Percentiles rank a stretch among this genome's conserved stretches.
These are phyloP conservation scores for Ascidia mentula DNA, from an alignment of 23 tunicate species.

Conservation along the genomic window DNA sequence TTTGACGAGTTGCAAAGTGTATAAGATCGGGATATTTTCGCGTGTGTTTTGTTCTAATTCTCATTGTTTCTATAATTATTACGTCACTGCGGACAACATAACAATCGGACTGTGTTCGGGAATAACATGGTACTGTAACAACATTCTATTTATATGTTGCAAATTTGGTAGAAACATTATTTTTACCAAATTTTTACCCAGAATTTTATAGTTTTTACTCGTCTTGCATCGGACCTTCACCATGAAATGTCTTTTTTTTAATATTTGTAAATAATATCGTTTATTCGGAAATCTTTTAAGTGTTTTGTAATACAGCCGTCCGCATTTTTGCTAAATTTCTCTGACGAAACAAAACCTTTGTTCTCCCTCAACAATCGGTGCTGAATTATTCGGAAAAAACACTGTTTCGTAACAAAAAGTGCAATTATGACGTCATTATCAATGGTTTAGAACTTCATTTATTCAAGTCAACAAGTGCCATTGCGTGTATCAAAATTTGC, in stretches of 20 bases:
- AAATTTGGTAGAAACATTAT: not conserved
- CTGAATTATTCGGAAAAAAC: not conserved
- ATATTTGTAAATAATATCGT: too few species aligned
- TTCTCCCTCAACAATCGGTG: not conserved
- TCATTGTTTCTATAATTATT: not conserved
- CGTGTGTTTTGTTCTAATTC: not conserved
- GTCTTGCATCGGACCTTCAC: too few species aligned
- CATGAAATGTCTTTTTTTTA: too few species aligned
- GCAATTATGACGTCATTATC: slow-evolving; percentile 4
- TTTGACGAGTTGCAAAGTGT: slow-evolving; percentile 1
- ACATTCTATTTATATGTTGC: not conserved
- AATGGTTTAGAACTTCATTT: too few species aligned
- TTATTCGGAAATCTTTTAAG: too few species aligned
- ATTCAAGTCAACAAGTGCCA: too few species aligned
- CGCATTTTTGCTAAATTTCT: too few species aligned
- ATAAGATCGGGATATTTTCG: not conserved
- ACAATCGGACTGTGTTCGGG: slow-evolving; percentile 5
- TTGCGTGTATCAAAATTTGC: too few species aligned
- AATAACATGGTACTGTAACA: slow-evolving; percentile 5
- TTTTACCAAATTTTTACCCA: slow-evolving; percentile 7
- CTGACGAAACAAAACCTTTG: too few species aligned
- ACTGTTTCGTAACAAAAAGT: not conserved
- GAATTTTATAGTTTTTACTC: not conserved
- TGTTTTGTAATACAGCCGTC: too few species aligned
- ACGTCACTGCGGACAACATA: slow-evolving; percentile 1